Conservation (phyloP, 2,113 vertebrate species). For the Petaurus breviceps region DNA sequence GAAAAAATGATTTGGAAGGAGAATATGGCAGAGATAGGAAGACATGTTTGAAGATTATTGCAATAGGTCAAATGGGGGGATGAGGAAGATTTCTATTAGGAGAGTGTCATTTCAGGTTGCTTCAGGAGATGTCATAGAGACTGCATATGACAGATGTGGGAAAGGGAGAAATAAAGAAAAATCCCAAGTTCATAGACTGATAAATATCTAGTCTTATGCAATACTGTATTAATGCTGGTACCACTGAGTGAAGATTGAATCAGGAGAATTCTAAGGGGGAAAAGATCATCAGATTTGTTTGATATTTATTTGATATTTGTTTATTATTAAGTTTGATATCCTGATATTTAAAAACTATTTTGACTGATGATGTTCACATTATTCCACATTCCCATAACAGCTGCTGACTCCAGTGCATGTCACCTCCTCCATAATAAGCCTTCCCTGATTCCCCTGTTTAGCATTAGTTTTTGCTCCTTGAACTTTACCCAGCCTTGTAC, state of each 20-base stretch:
- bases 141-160: neutral
- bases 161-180: neutral
- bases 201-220: neutral
- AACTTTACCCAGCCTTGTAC: neutral
- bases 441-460: too few species aligned
- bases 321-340: too few species aligned
- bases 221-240: too few species aligned
- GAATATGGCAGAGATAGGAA: neutral
- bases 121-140: neutral
- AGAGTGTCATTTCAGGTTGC: neutral
- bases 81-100: neutral
- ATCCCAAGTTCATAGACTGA: neutral
- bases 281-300: neutral
- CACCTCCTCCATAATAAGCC: too few species aligned
- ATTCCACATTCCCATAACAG: too few species aligned
- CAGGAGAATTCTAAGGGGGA: too few species aligned
- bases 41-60: neutral
- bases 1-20: neutral
- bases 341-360: too few species aligned
- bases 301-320: too few species aligned
- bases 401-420: too few species aligned
- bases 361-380: too few species aligned
- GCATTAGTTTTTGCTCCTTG: too few species aligned
- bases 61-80: neutral
- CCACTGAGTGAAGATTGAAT: too few species aligned